These are phyloP conservation scores for Potamilus streckersoni DNA, from an alignment of 1,140 invertebrate species.

Conservation along the genomic window DNA sequence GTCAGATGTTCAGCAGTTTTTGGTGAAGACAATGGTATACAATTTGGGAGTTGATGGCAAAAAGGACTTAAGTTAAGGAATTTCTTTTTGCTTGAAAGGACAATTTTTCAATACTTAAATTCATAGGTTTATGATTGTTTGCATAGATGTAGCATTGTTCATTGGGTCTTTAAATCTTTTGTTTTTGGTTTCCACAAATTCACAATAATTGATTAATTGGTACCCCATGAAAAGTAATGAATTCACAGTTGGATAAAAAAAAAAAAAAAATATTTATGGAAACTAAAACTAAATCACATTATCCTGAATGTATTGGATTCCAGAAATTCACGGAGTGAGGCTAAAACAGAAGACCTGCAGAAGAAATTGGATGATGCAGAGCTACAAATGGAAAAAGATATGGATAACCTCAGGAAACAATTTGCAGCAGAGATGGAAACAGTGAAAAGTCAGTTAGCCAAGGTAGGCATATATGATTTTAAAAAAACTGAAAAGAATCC, in stretches of 20 bases:
- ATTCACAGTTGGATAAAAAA: neutral
- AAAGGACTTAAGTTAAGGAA: too few relatives aligned
- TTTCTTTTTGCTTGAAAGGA: too few relatives aligned
- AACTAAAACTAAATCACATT: too few relatives aligned
- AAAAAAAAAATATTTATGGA: neutral
- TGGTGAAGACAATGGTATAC: too few relatives aligned
- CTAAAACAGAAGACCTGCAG: slow-evolving; percentile 24
- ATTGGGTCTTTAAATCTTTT: too few relatives aligned
- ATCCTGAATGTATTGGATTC: neutral
- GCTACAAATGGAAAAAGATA: slow-evolving; percentile 34
- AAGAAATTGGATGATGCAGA: slow-evolving; percentile 24
- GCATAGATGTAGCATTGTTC: neutral
- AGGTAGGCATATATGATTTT: too few relatives aligned
- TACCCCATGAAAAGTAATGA: neutral
- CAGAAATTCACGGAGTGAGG: slow-evolving; percentile 30
- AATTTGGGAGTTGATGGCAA: too few relatives aligned
- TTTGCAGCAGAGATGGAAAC: slow-evolving; percentile 48
- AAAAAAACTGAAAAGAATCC: too few relatives aligned
- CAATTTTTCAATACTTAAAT: too few relatives aligned
- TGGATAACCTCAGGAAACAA: slow-evolving; percentile 48
- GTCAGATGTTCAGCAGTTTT: too few relatives aligned
- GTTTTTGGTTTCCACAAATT: neutral
- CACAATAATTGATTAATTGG: neutral
- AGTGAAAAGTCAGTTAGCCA: too few relatives aligned
- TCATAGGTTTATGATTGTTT: neutral